A percentile compares a stretch with the other conserved stretches of the same genome.
Conservation (phyloP, 2,888 invertebrate species). For the Strigamia transsilvanica region DNA sequence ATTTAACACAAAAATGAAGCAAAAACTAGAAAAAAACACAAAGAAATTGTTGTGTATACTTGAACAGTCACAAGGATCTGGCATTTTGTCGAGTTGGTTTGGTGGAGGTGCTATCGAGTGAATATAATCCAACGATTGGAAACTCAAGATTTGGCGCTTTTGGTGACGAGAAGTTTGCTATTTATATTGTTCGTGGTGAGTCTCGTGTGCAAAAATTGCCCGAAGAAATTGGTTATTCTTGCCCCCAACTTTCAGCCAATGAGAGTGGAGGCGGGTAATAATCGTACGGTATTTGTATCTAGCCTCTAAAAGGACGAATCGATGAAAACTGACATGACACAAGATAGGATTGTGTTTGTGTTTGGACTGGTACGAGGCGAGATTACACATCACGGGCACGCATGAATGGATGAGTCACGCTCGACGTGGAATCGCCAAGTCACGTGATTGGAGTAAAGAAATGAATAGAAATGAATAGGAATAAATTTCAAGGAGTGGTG, state of each 20-base stretch:
- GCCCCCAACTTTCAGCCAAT: slow-evolving; percentile 28
- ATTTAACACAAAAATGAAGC: not conserved
- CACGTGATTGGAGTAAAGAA: slow-evolving; percentile 23
- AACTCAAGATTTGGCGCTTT: slow-evolving; percentile 8
- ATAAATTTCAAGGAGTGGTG: slow-evolving; percentile 43
- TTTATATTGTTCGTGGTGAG: not conserved
- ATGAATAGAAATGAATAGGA: slow-evolving; percentile 26
- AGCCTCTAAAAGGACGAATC: not conserved
- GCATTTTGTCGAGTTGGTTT: not conserved
- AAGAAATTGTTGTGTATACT: not conserved
- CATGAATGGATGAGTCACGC: slow-evolving; percentile 38
- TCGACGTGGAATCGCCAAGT: not conserved
- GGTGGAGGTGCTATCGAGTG: not conserved
- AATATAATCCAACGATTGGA: not conserved
- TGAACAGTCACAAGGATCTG: not conserved
- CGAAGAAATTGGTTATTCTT: not conserved
- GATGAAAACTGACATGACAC: not conserved
- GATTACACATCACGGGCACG: not conserved
- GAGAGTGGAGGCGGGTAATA: slow-evolving; percentile 5
- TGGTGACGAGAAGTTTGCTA: not conserved
- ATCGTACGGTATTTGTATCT: not conserved
- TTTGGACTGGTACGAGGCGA: not conserved
- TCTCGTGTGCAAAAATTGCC: slow-evolving; percentile 40
- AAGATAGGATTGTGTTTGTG: not conserved
- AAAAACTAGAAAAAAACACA: not conserved